Conservation (phyloP, 2,113 vertebrate species). For the Pantherophis guttatus region DNA sequence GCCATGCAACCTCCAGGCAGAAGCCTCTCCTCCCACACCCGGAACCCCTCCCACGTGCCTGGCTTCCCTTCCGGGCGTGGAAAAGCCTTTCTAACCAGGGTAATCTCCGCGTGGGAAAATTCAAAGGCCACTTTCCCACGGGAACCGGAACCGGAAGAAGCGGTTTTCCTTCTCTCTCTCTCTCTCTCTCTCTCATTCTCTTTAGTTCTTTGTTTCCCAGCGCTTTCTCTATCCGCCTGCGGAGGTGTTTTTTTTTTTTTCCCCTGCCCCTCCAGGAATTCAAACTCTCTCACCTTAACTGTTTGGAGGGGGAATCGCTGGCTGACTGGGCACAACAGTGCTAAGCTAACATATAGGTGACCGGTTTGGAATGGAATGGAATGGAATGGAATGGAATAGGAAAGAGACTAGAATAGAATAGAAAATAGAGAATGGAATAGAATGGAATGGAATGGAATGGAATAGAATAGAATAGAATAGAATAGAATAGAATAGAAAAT, state of each 20-base stretch:
- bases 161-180: too few relatives aligned
- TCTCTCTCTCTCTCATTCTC: too few relatives aligned
- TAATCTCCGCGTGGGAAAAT: slow-evolving; percentile 8
- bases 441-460: too few relatives aligned
- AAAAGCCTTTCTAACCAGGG: neutral
- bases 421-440: too few relatives aligned
- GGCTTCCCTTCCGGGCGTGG: neutral
- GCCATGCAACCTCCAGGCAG: neutral
- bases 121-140: slow-evolving; percentile 25
- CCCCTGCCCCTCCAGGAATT: neutral
- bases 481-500: too few relatives aligned
- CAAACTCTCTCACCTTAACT: neutral
- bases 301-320: neutral
- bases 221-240: neutral
- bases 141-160: neutral
- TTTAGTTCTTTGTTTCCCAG: neutral
- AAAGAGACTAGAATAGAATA: too few relatives aligned
- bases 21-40: too few relatives aligned
- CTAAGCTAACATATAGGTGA: neutral
- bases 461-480: too few relatives aligned
- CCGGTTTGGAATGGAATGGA: too few relatives aligned
- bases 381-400: too few relatives aligned
- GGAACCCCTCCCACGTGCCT: neutral
- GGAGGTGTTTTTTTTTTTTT: neutral
- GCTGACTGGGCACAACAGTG: neutral